Conservation (phyloP, 2,113 vertebrate genomes). For the Meleagris gallopavo region DNA sequence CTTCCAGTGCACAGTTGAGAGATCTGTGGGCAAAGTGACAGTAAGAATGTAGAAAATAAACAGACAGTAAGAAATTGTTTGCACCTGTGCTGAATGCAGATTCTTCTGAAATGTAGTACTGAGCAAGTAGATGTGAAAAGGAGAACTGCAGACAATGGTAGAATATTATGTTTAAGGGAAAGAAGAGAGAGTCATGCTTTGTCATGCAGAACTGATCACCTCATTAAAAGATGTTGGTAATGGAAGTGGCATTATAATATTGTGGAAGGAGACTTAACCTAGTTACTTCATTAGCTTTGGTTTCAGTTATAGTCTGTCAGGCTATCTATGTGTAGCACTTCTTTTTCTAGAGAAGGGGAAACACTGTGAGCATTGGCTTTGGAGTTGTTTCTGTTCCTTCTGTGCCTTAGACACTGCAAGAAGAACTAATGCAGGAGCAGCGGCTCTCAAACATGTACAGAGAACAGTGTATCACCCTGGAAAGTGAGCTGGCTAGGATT, state of each 20-base stretch:
- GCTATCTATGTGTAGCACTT: neutral
- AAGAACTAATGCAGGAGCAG: conserved; percentile 87
- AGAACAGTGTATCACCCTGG: conserved; percentile 90
- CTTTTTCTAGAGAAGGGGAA: neutral
- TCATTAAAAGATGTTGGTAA: neutral
- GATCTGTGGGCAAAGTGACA: neutral
- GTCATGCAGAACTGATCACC: neutral
- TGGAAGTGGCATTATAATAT: neutral
- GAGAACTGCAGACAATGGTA: neutral
- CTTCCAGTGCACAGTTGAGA: neutral
- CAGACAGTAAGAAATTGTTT: neutral
- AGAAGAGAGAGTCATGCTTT: neutral
- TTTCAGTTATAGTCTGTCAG: neutral
- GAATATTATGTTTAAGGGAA: neutral
- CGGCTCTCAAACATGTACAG: conserved; percentile 90
- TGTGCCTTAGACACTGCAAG: conserved; percentile 80
- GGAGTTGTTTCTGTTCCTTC: neutral
- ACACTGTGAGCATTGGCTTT: neutral
- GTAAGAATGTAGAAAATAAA: neutral
- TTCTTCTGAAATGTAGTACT: neutral
- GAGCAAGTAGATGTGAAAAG: neutral
- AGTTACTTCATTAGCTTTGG: neutral
- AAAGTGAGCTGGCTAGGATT: conserved; percentile 89
- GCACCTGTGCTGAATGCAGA: neutral
- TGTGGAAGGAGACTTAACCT: neutral